phyloP scores from a whole-genome alignment of 2,888 invertebrate species.

The Cephus runcator region DNA sequence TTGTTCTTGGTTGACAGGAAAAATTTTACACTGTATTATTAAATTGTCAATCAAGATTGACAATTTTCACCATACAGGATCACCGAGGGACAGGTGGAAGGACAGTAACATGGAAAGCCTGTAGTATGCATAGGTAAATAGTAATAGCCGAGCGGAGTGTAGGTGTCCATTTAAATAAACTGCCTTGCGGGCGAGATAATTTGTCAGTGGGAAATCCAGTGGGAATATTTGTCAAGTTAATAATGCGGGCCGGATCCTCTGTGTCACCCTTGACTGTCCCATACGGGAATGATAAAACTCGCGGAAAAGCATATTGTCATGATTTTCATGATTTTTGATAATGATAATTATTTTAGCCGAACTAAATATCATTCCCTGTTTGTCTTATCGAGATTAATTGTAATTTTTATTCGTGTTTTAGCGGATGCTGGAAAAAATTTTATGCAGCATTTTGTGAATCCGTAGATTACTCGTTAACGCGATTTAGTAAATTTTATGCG shows the following conservation, averaged over 20 bases:
- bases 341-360: neutral
- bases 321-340: neutral
- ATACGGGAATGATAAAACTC: neutral
- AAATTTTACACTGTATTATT: neutral
- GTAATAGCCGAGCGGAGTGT: constrained; percentile 31
- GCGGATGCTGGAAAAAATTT: neutral
- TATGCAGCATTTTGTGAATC: neutral
- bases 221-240: constrained; percentile 62
- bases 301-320: neutral
- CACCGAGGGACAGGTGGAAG: neutral
- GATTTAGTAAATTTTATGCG: neutral
- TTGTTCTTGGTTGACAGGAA: neutral
- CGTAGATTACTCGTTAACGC: neutral
- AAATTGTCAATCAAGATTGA: neutral
- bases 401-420: neutral
- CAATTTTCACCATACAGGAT: neutral
- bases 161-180: constrained; percentile 52
- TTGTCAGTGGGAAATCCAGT: constrained; percentile 58
- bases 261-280: constrained; percentile 4
- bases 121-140: neutral
- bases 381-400: neutral
- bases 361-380: neutral
- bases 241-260: constrained; percentile 53
- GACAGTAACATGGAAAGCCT: neutral
- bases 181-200: constrained; percentile 55